Conservation (phyloP, 2,113 vertebrate genomes). For the Cromileptes altivelis region DNA sequence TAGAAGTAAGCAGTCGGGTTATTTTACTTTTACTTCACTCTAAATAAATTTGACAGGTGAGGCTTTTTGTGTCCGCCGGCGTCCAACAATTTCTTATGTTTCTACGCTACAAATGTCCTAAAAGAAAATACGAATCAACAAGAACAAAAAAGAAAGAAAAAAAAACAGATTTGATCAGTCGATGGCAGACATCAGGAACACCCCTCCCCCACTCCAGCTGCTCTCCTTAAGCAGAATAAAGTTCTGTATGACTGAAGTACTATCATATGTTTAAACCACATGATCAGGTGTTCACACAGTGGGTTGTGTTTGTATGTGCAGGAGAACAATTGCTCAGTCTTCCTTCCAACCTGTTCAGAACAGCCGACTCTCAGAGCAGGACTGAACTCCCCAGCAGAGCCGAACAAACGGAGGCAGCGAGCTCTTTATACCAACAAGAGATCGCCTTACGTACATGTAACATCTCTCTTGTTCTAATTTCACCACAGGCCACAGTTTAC, state of each 20-base stretch:
- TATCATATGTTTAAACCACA: too few relatives aligned
- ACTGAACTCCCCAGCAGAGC: not conserved
- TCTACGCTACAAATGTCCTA: too few relatives aligned
- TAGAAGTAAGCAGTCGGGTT: too few relatives aligned
- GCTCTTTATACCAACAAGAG: not conserved
- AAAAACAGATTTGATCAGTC: too few relatives aligned
- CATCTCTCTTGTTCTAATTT: constrained; percentile 42
- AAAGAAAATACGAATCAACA: too few relatives aligned
- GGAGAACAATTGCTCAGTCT: not conserved
- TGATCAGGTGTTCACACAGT: not conserved
- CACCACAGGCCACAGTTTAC: constrained; percentile 61
- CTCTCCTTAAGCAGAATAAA: not conserved
- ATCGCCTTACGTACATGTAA: constrained; percentile 11
- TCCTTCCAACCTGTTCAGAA: not conserved
- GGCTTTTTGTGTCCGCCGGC: too few relatives aligned
- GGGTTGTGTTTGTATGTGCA: not conserved
- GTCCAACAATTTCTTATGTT: too few relatives aligned
- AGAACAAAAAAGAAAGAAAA: too few relatives aligned
- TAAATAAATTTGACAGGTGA: too few relatives aligned
- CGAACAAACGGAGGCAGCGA: not conserved
- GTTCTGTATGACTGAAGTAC: not conserved
- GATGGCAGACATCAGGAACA: too few relatives aligned
- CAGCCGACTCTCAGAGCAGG: not conserved
- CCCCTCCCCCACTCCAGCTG: too few relatives aligned
- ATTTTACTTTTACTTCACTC: too few relatives aligned